phyloP scores from a whole-genome alignment of 2,888 invertebrate species.

The Drosophila lacicola region DNA sequence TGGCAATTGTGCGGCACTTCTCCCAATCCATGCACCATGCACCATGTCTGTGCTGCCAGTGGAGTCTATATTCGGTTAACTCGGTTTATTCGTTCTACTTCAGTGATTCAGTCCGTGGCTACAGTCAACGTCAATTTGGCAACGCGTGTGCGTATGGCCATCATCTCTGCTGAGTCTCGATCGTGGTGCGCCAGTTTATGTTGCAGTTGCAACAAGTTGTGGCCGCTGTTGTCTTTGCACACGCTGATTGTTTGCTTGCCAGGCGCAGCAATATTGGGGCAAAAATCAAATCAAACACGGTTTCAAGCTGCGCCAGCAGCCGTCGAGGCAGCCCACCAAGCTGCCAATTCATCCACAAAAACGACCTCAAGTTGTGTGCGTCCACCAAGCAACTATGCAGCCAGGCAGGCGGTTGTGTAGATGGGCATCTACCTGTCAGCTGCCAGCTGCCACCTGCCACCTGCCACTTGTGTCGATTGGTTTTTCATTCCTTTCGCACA shows the following conservation, averaged over 20 bases:
- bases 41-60: not conserved
- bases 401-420: not conserved
- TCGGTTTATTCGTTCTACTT: not conserved
- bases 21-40: too few relatives aligned
- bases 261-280: conserved; percentile 16
- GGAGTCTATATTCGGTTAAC: not conserved
- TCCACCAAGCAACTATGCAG: not conserved
- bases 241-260: conserved; percentile 28
- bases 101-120: not conserved
- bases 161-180: conserved; percentile 32
- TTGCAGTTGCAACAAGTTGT: conserved; percentile 13
- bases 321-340: not conserved
- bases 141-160: conserved; percentile 51
- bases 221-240: conserved; percentile 14
- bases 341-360: conserved; percentile 40
- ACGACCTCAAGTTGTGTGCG: conserved; percentile 6
- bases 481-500: conserved; percentile 38
- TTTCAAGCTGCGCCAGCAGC: conserved; percentile 2
- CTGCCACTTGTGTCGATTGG: conserved; percentile 60
- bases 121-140: conserved; percentile 22
- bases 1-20: too few relatives aligned
- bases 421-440: conserved; percentile 5
- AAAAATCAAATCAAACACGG: conserved; percentile 45
- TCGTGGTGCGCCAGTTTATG: conserved; percentile 13
- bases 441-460: conserved; percentile 24